phyloP scores from a whole-genome alignment of 2,888 invertebrate genomes.

The Zele albiditarsus region DNA sequence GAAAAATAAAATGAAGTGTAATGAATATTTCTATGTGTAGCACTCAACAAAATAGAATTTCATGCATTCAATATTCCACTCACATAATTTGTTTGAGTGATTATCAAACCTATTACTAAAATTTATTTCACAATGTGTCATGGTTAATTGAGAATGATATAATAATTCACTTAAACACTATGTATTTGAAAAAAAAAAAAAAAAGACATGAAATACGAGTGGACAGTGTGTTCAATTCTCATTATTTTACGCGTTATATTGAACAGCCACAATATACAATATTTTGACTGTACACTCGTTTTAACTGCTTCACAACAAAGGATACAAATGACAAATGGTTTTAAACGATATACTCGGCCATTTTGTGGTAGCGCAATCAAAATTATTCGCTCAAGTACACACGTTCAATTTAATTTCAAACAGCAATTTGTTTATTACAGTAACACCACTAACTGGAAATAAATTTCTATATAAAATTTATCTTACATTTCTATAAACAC shows the following conservation, averaged over 20 bases:
- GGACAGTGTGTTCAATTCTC: not conserved
- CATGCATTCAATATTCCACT: not conserved
- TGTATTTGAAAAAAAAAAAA: not conserved
- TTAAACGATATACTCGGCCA: not conserved
- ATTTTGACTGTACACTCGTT: not conserved
- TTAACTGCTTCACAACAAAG: not conserved
- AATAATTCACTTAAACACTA: not conserved
- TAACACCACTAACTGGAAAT: not conserved
- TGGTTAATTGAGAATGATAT: not conserved
- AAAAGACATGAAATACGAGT: not conserved
- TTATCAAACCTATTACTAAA: not conserved
- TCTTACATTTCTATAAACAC: not conserved
- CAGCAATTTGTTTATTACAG: not conserved
- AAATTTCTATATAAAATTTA: not conserved
- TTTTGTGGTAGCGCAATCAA: not conserved
- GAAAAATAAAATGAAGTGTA: not conserved
- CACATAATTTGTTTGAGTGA: not conserved
- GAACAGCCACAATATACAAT: not conserved
- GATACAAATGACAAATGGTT: not conserved
- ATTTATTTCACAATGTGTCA: constrained; percentile 1
- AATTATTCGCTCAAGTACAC: constrained; percentile 4
- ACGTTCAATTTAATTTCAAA: not conserved
- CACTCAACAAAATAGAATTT: not conserved
- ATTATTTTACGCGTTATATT: not conserved
- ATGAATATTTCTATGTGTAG: not conserved